These are phyloP conservation scores for Myopa tessellatipennis DNA, from an alignment of 2,888 invertebrate species.

Conservation along the genomic window DNA sequence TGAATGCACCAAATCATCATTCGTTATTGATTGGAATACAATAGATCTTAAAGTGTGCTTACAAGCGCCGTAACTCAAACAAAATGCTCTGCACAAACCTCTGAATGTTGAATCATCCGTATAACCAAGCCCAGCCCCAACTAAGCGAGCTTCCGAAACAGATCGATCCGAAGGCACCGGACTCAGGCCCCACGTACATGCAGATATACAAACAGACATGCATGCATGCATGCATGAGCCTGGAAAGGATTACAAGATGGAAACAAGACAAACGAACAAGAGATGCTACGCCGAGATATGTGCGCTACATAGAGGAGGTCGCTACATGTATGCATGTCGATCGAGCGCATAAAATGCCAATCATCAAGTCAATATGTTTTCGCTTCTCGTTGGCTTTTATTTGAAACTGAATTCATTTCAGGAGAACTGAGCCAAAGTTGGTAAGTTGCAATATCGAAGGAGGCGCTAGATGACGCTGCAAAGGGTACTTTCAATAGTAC, in stretches of 20 bases:
- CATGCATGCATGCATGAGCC: constrained; percentile 28
- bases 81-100: constrained; percentile 66
- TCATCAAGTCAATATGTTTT: constrained; percentile 22
- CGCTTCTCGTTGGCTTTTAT: neutral
- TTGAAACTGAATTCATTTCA: neutral
- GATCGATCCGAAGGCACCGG: neutral
- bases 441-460: neutral
- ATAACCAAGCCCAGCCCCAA: neutral
- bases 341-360: constrained; percentile 27
- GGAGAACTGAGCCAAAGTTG: neutral
- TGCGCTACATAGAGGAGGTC: neutral
- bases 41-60: constrained; percentile 69
- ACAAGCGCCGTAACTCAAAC: constrained; percentile 69
- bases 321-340: neutral
- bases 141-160: neutral
- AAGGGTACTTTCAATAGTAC: neutral
- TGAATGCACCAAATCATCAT: constrained; percentile 38
- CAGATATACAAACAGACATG: constrained; percentile 30
- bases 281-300: constrained; percentile 40
- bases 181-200: neutral
- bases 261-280: constrained; percentile 53
- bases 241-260: constrained; percentile 57
- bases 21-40: constrained; percentile 65
- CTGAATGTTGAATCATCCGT: constrained; percentile 39
- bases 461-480: constrained; percentile 26